phyloP scores from a whole-genome alignment of 2,888 invertebrate genomes.

The Fabriciana adippe region DNA sequence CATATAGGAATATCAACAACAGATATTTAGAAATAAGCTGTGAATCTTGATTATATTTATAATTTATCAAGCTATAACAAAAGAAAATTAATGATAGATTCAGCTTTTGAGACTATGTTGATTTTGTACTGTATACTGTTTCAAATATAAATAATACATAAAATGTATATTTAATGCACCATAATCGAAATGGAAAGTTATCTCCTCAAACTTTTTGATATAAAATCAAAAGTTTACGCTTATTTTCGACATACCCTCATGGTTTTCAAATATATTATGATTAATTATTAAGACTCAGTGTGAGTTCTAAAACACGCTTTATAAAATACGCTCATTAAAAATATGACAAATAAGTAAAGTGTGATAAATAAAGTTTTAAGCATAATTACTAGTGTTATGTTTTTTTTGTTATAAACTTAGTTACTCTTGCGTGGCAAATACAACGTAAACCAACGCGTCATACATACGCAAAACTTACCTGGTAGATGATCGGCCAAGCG shows the following conservation, averaged over 20 bases:
- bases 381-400: conserved; percentile 12
- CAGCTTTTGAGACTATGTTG: too few species aligned
- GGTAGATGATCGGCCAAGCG: conserved; percentile 87
- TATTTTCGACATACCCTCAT: conserved; percentile 5
- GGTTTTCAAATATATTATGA: neutral
- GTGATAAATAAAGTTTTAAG: conserved; percentile 3
- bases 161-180: too few species aligned
- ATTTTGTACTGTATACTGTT: neutral
- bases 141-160: neutral
- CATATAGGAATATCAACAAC: neutral
- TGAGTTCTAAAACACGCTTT: neutral
- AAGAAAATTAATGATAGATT: too few species aligned
- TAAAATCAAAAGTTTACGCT: neutral
- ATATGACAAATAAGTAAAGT: too few species aligned
- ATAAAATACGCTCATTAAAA: neutral
- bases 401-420: conserved; percentile 32
- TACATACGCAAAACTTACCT: conserved; percentile 79
- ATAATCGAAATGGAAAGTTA: too few species aligned
- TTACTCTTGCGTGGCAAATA: conserved; percentile 57
- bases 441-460: conserved; percentile 46
- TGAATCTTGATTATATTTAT: neutral
- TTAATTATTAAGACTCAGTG: neutral
- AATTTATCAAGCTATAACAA: too few species aligned
- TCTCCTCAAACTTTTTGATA: neutral
- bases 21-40: neutral